Evolutionary conservation across 23 tunicate species (phyloP).

Genomic region (Trididemnum nubilum): DNA sequence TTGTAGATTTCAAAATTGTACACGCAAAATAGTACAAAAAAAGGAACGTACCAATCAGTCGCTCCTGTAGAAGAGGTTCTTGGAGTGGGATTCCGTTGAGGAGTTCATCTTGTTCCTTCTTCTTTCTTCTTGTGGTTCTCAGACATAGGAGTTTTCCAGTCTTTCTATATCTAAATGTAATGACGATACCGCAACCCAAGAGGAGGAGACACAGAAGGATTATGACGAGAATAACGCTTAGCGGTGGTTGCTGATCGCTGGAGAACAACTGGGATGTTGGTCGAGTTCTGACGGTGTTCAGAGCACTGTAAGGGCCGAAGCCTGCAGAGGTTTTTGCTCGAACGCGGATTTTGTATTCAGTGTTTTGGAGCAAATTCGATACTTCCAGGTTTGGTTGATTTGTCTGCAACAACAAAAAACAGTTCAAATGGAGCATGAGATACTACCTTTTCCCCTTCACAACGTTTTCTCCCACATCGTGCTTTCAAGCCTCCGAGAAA

Average conservation of each 20-base stretch:
- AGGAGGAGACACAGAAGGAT: slow-evolving; percentile 4
- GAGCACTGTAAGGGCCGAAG: slow-evolving; percentile 53
- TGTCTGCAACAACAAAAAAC: slow-evolving; percentile 13
- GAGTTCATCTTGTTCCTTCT: not conserved
- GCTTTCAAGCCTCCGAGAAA: too few relatives aligned
- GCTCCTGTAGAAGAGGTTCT: not conserved
- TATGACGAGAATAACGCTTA: slow-evolving; percentile 19
- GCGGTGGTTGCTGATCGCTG: not conserved
- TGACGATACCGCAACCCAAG: not conserved
- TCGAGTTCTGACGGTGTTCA: not conserved
- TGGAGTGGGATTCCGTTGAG: not conserved
- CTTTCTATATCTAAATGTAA: slow-evolving; percentile 29
- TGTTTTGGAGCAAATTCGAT: slow-evolving; percentile 19
- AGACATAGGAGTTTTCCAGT: slow-evolving; percentile 61
- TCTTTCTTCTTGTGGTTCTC: not conserved
- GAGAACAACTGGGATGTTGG: not conserved
- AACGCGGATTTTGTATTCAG: slow-evolving; percentile 58
- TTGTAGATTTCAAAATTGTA: too few relatives aligned
- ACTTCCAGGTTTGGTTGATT: not conserved
- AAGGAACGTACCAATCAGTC: not conserved
- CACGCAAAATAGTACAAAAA: too few relatives aligned
- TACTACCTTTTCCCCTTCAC: too few relatives aligned
- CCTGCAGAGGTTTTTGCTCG: slow-evolving; percentile 77
- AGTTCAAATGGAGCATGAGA: too few relatives aligned
- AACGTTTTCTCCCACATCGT: too few relatives aligned